phyloP scores from a whole-genome alignment of 1,140 invertebrate genomes.

The Coelopa frigida region DNA sequence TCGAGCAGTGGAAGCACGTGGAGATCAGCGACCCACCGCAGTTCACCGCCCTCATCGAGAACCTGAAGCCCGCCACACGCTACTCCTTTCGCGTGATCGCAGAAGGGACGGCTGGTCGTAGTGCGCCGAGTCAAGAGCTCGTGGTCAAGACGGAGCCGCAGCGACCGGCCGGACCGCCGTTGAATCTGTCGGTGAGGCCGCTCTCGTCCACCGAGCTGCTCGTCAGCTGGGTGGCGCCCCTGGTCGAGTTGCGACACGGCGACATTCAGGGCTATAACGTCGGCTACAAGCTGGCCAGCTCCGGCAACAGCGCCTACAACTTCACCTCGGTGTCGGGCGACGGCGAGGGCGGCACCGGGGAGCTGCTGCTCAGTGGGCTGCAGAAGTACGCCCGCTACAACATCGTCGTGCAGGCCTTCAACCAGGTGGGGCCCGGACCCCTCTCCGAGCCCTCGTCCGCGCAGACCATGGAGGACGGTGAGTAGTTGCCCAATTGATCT shows the following conservation, averaged over 20 bases:
- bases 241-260: slow-evolving; percentile 61
- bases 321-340: slow-evolving; percentile 63
- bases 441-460: slow-evolving; percentile 64
- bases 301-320: slow-evolving; percentile 51
- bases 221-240: slow-evolving; percentile 68
- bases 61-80: slow-evolving; percentile 68
- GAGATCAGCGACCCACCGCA: slow-evolving; percentile 57
- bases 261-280: slow-evolving; percentile 66
- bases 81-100: slow-evolving; percentile 70
- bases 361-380: slow-evolving; percentile 57
- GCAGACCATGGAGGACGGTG: slow-evolving; percentile 77
- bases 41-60: slow-evolving; percentile 57
- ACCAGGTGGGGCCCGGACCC: slow-evolving; percentile 75
- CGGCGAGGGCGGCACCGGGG: slow-evolving; percentile 58
- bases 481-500: neutral
- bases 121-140: slow-evolving; percentile 62
- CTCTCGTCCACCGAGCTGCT: slow-evolving; percentile 69
- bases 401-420: slow-evolving; percentile 78
- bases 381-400: slow-evolving; percentile 72
- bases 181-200: slow-evolving; percentile 61
- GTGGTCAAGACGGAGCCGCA: slow-evolving; percentile 67
- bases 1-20: slow-evolving; percentile 58
- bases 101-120: slow-evolving; percentile 66
- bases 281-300: slow-evolving; percentile 44
- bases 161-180: slow-evolving; percentile 66